A percentile compares a stretch with the other conserved stretches of the same genome.
Evolutionary conservation across 2,113 vertebrate genomes (phyloP).

Genomic region (Ramphastos sulfuratus): DNA sequence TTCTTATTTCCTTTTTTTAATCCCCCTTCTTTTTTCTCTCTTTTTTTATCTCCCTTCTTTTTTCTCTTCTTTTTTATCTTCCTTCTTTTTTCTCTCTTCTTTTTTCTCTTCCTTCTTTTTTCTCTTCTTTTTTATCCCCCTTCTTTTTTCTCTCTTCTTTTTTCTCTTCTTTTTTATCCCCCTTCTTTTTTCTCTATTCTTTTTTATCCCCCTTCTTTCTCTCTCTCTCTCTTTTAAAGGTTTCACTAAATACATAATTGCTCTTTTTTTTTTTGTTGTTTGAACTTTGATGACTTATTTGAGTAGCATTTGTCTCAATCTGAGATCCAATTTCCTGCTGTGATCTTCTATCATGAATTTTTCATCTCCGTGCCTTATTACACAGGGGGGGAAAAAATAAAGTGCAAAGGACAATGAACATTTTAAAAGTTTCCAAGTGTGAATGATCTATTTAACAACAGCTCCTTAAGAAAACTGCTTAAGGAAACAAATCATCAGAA

Average conservation of each 20-base stretch:
- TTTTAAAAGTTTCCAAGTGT: not conserved
- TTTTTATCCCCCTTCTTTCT: not conserved
- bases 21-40: too few relatives aligned
- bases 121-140: too few relatives aligned
- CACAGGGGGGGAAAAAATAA: not conserved
- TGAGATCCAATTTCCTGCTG: not conserved
- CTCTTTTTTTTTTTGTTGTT: not conserved
- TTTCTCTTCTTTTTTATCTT: too few relatives aligned
- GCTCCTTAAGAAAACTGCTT: not conserved
- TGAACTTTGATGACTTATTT: constrained; percentile 37
- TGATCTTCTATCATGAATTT: not conserved
- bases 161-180: not conserved
- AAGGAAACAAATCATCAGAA: not conserved
- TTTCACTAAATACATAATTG: not conserved
- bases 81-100: too few relatives aligned
- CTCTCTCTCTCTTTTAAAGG: not conserved
- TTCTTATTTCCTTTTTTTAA: too few relatives aligned
- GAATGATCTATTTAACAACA: not conserved
- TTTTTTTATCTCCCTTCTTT: too few relatives aligned
- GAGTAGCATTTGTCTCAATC: not conserved
- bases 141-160: not conserved
- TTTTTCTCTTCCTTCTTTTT: too few relatives aligned
- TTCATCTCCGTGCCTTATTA: not conserved
- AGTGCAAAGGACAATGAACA: not conserved
- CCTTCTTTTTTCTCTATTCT: too few relatives aligned